Evolutionary conservation across 2,888 invertebrate species (phyloP).

Genomic region (Aricia artaxerxes): DNA sequence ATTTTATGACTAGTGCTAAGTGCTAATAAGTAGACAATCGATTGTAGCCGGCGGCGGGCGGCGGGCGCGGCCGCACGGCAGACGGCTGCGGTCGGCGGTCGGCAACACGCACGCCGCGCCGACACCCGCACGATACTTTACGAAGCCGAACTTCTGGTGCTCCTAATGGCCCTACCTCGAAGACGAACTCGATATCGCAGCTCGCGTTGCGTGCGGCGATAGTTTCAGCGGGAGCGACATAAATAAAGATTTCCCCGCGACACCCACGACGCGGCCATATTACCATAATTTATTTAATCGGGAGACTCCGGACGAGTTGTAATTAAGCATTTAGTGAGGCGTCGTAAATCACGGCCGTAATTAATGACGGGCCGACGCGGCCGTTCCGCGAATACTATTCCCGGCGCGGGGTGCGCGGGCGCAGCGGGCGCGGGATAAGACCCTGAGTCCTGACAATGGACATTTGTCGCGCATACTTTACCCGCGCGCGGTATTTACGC

Average conservation of each 20-base stretch:
- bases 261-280: slow-evolving; percentile 18
- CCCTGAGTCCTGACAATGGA: background rate
- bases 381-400: slow-evolving; percentile 25
- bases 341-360: slow-evolving; percentile 16
- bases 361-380: background rate
- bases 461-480: slow-evolving; percentile 21
- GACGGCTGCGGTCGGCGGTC: background rate
- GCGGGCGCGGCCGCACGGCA: background rate
- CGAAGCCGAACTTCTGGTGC: background rate
- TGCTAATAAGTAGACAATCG: slow-evolving; percentile 4
- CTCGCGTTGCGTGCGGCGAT: background rate
- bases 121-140: background rate
- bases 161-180: background rate
- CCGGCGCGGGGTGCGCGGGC: background rate
- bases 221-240: slow-evolving; percentile 11
- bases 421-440: background rate
- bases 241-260: slow-evolving; percentile 18
- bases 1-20: background rate
- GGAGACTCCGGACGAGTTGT: slow-evolving; percentile 17
- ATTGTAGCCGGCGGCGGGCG: background rate
- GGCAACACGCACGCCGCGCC: background rate
- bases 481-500: background rate
- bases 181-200: background rate
- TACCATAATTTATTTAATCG: slow-evolving; percentile 27
- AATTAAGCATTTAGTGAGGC: slow-evolving; percentile 27